Evolutionary conservation across 2,888 invertebrate genomes (phyloP).

Genomic region (Heliconius aoede): DNA sequence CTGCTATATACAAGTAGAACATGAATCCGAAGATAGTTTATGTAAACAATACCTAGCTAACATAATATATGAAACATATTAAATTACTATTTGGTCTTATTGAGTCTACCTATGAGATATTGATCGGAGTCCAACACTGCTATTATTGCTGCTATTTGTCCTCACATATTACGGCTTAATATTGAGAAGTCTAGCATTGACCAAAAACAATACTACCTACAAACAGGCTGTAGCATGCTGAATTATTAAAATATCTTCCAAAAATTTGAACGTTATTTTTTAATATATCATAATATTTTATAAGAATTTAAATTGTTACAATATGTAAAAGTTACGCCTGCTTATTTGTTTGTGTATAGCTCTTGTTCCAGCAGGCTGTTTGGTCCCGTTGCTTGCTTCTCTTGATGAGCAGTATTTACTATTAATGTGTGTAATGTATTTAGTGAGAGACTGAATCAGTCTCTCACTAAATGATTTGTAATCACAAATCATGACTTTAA

Average conservation of each 20-base stretch:
- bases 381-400: no score
- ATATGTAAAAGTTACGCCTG: no score
- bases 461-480: no score
- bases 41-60: background rate
- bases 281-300: no score
- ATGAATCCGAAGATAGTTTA: background rate
- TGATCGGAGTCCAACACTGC: background rate
- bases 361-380: no score
- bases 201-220: background rate
- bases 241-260: background rate
- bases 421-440: no score
- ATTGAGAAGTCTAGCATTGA: conserved; percentile 5
- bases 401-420: no score
- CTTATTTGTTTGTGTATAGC: no score
- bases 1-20: background rate
- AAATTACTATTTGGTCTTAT: background rate
- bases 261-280: background rate
- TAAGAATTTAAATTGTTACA: no score
- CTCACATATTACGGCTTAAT: background rate
- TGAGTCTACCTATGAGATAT: conserved; percentile 3
- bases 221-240: background rate
- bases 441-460: no score
- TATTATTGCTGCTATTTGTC: background rate
- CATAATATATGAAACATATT: no score
- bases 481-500: background rate